These are phyloP conservation scores for Atractosteus spatula DNA, from an alignment of 2,113 vertebrate species.

Conservation along the genomic window DNA sequence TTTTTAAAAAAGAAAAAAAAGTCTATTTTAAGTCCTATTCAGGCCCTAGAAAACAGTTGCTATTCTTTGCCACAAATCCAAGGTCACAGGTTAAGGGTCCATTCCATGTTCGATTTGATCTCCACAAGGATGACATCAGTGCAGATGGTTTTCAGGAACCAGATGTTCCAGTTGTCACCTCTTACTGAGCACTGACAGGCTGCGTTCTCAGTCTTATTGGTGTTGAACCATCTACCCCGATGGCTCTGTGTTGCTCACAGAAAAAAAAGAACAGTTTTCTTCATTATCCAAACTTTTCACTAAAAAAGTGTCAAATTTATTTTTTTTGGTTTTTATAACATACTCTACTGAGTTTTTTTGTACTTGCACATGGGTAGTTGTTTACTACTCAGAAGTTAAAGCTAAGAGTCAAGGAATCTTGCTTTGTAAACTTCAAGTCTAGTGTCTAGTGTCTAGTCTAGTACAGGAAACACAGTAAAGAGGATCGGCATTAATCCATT, in stretches of 20 bases:
- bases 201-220: slow-evolving; percentile 31
- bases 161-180: slow-evolving; percentile 33
- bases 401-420: too few relatives aligned
- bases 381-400: slow-evolving; percentile 6
- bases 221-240: slow-evolving; percentile 9
- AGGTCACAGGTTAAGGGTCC: slow-evolving; percentile 38
- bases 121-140: slow-evolving; percentile 41
- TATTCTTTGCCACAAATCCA: slow-evolving; percentile 30
- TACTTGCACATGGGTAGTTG: slow-evolving; percentile 4
- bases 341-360: neutral
- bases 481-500: slow-evolving; percentile 4
- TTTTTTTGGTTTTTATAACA: slow-evolving; percentile 15
- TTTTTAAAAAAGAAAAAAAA: slow-evolving; percentile 36
- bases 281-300: neutral
- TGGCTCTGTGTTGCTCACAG: slow-evolving; percentile 40
- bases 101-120: slow-evolving; percentile 37
- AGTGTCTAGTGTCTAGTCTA: neutral
- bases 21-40: slow-evolving; percentile 33
- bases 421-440: too few relatives aligned
- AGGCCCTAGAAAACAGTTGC: slow-evolving; percentile 27
- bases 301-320: slow-evolving; percentile 52
- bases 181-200: slow-evolving; percentile 28
- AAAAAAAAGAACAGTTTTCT: slow-evolving; percentile 15
- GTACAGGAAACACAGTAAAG: neutral
- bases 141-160: slow-evolving; percentile 33